Evolutionary conservation across 2,113 vertebrate genomes (phyloP).

Genomic region (Trachemys scripta): DNA sequence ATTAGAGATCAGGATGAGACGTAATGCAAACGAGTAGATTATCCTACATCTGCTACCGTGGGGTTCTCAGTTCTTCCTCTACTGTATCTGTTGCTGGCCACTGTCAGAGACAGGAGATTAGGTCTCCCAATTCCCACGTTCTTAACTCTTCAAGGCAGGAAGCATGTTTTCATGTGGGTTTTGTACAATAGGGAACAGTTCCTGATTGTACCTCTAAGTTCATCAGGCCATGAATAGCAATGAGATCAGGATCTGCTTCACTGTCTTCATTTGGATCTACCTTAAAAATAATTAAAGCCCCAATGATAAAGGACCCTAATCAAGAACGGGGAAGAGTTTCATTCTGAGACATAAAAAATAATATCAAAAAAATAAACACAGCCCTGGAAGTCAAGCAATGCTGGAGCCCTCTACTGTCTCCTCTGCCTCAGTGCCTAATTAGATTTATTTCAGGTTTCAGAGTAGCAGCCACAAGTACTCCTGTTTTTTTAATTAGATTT

Average conservation of each 20-base stretch:
- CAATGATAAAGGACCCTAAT: background rate
- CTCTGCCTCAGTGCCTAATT: background rate
- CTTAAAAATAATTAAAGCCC: background rate
- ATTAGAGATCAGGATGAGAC: background rate
- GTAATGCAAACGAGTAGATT: background rate
- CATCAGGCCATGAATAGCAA: background rate
- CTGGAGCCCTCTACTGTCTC: background rate
- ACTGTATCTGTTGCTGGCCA: background rate
- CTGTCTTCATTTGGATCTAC: background rate
- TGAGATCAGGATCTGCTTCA: background rate
- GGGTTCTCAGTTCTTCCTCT: background rate
- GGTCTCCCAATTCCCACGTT: background rate
- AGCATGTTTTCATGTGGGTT: background rate
- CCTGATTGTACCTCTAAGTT: background rate
- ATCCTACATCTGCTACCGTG: background rate
- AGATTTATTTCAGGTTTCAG: too few relatives aligned
- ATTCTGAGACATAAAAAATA: background rate
- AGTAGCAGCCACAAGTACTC: too few relatives aligned
- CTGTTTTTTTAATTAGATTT: background rate
- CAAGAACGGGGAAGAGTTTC: background rate
- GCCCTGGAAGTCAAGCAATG: background rate
- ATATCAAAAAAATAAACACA: background rate
- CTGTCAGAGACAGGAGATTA: background rate
- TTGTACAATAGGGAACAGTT: background rate
- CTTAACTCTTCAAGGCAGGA: background rate